phyloP scores from a whole-genome alignment of 2,888 invertebrate genomes.

The Apotomis capreana region DNA sequence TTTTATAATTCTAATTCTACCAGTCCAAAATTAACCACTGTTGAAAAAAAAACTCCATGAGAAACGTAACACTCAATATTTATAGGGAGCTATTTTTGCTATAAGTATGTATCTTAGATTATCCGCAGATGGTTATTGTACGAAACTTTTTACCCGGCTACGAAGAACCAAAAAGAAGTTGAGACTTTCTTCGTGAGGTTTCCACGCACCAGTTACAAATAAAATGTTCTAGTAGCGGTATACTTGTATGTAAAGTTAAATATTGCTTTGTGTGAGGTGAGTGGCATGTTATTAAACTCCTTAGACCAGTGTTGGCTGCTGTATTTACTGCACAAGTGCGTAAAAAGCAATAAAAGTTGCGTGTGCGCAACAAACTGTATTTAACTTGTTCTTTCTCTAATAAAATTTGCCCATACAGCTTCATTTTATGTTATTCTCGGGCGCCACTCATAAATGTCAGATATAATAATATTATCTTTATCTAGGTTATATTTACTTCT shows the following conservation, averaged over 20 bases:
- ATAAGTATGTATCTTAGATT: too few species aligned
- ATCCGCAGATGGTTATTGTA: too few species aligned
- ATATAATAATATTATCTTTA: constrained; percentile 9
- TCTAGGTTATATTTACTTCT: neutral
- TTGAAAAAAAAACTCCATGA: too few species aligned
- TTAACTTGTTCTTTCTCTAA: constrained; percentile 4
- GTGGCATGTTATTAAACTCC: neutral
- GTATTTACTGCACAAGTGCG: neutral
- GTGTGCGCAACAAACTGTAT: neutral
- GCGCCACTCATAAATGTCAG: constrained; percentile 17
- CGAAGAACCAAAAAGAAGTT: too few species aligned
- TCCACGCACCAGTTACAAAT: too few species aligned
- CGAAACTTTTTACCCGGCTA: too few species aligned
- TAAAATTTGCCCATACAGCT: constrained; percentile 2
- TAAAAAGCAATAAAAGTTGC: neutral
- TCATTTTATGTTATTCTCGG: neutral
- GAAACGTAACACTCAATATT: too few species aligned
- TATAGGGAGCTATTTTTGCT: too few species aligned
- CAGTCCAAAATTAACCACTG: too few species aligned
- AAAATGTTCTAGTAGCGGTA: neutral
- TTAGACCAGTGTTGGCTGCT: neutral
- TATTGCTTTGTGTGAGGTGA: neutral
- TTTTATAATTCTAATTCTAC: too few species aligned
- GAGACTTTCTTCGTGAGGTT: too few species aligned
- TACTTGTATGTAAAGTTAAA: neutral